These are phyloP conservation scores for Muscicapa comitata DNA, from an alignment of 2,797 vertebrate species.

Conservation along the genomic window DNA sequence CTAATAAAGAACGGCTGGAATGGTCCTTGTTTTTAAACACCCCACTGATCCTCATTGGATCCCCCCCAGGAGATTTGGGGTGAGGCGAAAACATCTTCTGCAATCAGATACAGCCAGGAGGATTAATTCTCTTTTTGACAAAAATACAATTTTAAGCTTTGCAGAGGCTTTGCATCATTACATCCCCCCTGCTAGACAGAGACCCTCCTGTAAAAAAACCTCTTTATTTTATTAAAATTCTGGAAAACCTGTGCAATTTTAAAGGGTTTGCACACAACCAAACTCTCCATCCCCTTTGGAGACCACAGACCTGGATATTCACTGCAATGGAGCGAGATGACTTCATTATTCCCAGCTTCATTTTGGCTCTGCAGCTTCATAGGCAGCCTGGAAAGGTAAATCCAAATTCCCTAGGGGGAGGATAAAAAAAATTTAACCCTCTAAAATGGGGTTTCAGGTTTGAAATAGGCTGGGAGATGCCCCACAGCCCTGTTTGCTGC, in stretches of 20 bases:
- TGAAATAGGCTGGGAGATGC: background rate
- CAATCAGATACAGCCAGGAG: background rate
- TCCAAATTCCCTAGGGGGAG: accelerated
- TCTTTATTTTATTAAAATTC: background rate
- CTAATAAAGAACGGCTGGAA: background rate
- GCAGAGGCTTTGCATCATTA: accelerated
- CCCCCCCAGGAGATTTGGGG: background rate
- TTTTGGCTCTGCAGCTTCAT: background rate
- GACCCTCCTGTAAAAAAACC: background rate
- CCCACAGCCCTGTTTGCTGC: background rate
- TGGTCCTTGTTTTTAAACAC: background rate
- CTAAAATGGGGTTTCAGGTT: background rate
- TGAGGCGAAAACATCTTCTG: background rate
- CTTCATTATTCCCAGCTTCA: background rate
- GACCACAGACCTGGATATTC: background rate
- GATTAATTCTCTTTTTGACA: background rate
- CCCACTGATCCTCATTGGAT: background rate
- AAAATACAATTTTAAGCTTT: background rate
- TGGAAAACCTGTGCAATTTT: accelerated
- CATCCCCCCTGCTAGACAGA: accelerated
- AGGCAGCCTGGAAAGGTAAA: background rate
- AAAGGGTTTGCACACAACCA: background rate
- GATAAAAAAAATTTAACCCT: background rate
- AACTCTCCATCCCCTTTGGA: background rate
- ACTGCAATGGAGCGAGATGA: accelerated